Conservation (phyloP, 2,888 invertebrate genomes). For the Melieria omissa region DNA sequence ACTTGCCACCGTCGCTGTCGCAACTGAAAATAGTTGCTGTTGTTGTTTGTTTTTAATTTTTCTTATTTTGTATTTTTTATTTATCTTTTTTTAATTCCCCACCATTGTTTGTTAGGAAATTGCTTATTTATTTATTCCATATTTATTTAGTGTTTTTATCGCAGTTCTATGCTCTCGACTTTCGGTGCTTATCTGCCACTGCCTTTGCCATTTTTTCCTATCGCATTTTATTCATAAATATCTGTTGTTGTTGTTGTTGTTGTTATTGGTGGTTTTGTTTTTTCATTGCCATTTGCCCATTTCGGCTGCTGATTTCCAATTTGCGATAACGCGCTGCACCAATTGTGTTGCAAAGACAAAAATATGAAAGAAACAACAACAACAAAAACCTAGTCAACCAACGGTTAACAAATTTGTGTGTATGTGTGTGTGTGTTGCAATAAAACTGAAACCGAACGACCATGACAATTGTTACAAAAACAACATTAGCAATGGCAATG, state of each 20-base stretch:
- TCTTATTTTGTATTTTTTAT: slow-evolving; percentile 1
- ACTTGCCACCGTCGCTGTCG: too few relatives aligned
- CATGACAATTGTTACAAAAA: too few relatives aligned
- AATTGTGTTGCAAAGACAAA: slow-evolving; percentile 3
- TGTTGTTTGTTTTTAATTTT: not conserved
- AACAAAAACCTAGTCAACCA: too few relatives aligned
- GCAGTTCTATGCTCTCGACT: slow-evolving; percentile 13
- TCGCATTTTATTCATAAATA: not conserved
- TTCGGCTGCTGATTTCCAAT: slow-evolving; percentile 32
- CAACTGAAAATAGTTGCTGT: too few relatives aligned
- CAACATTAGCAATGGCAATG: too few relatives aligned
- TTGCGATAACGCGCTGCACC: slow-evolving; percentile 23
- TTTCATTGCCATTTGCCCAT: not conserved
- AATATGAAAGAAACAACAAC: too few relatives aligned
- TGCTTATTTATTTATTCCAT: too few relatives aligned
- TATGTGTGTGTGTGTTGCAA: too few relatives aligned
- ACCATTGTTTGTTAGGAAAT: not conserved
- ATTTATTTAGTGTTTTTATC: too few relatives aligned
- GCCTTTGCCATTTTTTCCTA: slow-evolving; percentile 15
- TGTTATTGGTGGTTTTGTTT: not conserved
- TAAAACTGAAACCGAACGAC: too few relatives aligned
- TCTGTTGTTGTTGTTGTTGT: slow-evolving; percentile 22
- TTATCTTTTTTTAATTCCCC: not conserved
- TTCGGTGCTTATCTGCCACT: slow-evolving; percentile 40
- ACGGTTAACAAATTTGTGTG: too few relatives aligned